These are phyloP conservation scores for Teinopalpus imperialis DNA, from an alignment of 2,888 invertebrate genomes.

Conservation along the genomic window DNA sequence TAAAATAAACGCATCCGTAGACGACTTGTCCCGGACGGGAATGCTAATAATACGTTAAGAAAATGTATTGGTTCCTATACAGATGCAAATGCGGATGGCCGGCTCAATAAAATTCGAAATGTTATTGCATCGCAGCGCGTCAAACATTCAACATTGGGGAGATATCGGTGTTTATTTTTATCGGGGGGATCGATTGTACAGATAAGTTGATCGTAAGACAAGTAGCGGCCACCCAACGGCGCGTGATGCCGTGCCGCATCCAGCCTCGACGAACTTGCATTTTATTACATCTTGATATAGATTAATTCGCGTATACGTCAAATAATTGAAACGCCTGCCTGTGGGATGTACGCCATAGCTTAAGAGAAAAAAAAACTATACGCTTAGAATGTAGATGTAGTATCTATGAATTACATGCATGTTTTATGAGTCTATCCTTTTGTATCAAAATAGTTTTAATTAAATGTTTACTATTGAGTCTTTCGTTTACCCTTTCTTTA, in stretches of 20 bases:
- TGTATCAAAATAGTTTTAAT: too few relatives aligned
- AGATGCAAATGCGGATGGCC: slow-evolving; percentile 72
- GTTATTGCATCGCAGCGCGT: slow-evolving; percentile 72
- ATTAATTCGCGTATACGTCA: slow-evolving; percentile 75
- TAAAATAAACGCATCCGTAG: slow-evolving; percentile 29
- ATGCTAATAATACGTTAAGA: slow-evolving; percentile 69
- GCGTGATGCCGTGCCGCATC: slow-evolving; percentile 36
- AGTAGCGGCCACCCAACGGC: slow-evolving; percentile 77
- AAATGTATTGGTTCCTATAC: slow-evolving; percentile 69
- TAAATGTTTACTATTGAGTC: too few relatives aligned
- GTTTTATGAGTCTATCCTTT: slow-evolving; percentile 12
- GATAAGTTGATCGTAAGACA: slow-evolving; percentile 80
- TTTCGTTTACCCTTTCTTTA: too few relatives aligned
- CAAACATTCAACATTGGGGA: slow-evolving; percentile 63
- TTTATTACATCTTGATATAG: slow-evolving; percentile 77
- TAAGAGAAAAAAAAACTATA: slow-evolving; percentile 35
- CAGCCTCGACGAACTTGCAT: slow-evolving; percentile 57
- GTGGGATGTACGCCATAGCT: slow-evolving; percentile 34
- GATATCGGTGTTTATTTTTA: slow-evolving; percentile 69
- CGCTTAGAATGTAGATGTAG: slow-evolving; percentile 46
- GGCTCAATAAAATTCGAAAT: slow-evolving; percentile 70
- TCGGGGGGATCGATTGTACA: slow-evolving; percentile 78
- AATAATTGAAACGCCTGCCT: slow-evolving; percentile 62
- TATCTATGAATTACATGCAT: slow-evolving; percentile 38
- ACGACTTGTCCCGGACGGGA: slow-evolving; percentile 42